Conservation (phyloP, 2,888 invertebrate species). For the Phragmatobia fuliginosa region DNA sequence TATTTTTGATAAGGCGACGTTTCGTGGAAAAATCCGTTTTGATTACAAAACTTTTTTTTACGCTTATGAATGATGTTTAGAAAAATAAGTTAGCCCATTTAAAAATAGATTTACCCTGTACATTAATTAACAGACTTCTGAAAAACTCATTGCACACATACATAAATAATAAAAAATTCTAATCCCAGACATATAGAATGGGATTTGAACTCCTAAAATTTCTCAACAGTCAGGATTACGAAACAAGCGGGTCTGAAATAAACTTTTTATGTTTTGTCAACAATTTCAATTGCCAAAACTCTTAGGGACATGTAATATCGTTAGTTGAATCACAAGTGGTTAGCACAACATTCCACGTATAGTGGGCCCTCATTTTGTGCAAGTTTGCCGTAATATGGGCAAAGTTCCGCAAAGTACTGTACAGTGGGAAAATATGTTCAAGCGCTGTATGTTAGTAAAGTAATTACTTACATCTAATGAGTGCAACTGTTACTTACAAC, state of each 20-base stretch:
- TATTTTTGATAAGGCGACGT: not conserved
- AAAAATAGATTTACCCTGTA: too few species aligned
- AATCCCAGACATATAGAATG: too few species aligned
- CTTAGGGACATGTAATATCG: conserved; percentile 39
- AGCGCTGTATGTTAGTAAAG: conserved; percentile 45
- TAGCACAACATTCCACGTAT: conserved; percentile 36
- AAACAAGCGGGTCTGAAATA: not conserved
- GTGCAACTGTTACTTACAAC: conserved; percentile 21
- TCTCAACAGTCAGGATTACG: not conserved
- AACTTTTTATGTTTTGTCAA: conserved; percentile 11
- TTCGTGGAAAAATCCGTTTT: not conserved
- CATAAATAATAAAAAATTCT: too few species aligned
- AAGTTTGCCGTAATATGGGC: conserved; percentile 54
- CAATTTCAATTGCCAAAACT: conserved; percentile 32
- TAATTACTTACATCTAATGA: conserved; percentile 41
- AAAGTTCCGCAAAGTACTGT: conserved; percentile 49
- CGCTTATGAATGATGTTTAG: too few species aligned
- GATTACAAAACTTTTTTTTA: not conserved
- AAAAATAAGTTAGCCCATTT: not conserved
- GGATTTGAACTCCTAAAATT: not conserved
- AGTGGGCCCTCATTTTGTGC: conserved; percentile 43
- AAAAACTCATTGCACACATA: not conserved
- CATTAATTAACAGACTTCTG: not conserved
- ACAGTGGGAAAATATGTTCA: conserved; percentile 45
- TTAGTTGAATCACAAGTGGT: conserved; percentile 45